phyloP scores from a whole-genome alignment of 1,140 invertebrate species.

The Ceratosolen solmsi region DNA sequence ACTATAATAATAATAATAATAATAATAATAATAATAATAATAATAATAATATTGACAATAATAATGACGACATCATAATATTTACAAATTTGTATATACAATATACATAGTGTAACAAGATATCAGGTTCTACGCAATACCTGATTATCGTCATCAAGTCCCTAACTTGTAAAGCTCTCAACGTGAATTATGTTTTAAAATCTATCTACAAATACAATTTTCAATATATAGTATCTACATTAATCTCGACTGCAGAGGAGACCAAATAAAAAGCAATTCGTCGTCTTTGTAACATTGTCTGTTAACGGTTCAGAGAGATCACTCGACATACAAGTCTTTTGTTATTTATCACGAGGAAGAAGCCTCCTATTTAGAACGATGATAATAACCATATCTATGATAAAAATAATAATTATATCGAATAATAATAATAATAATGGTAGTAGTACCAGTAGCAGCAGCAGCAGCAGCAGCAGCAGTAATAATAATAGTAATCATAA shows the following conservation, averaged over 20 bases:
- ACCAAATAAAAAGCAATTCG: background rate
- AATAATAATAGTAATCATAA: background rate
- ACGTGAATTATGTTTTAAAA: background rate
- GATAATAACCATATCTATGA: too few species aligned
- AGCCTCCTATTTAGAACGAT: background rate
- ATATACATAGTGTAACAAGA: slow-evolving; percentile 24
- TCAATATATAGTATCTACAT: slow-evolving; percentile 8
- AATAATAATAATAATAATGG: background rate
- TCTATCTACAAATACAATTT: slow-evolving; percentile 25
- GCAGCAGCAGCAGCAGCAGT: too few species aligned
- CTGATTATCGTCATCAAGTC: background rate
- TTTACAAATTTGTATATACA: slow-evolving; percentile 32
- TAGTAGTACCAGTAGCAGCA: too few species aligned
- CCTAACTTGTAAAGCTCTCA: slow-evolving; percentile 36
- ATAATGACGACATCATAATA: slow-evolving; percentile 35
- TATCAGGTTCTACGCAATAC: background rate
- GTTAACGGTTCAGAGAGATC: background rate
- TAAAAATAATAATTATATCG: background rate
- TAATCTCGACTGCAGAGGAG: background rate
- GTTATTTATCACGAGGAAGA: slow-evolving; percentile 1
- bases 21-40: slow-evolving; percentile 29
- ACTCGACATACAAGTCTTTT: slow-evolving; percentile 7
- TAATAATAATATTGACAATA: slow-evolving; percentile 33
- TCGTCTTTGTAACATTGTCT: background rate
- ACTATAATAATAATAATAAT: background rate